These are phyloP conservation scores for Sciurus niger DNA, from an alignment of 2,113 vertebrate genomes.

Conservation along the genomic window DNA sequence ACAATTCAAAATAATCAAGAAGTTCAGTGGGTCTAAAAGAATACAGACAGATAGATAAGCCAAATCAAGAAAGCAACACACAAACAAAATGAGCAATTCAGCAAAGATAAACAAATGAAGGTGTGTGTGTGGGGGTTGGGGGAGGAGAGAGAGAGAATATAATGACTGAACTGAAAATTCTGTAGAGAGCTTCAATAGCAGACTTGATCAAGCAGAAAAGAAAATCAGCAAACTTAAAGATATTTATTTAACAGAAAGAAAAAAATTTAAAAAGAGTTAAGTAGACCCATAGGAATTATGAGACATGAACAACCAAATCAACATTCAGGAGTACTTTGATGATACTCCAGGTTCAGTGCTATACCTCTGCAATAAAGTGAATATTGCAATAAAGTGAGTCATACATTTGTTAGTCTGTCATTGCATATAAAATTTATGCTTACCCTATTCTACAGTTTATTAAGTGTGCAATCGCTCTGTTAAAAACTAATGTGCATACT, in stretches of 20 bases:
- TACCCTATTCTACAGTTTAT: neutral
- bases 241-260: neutral
- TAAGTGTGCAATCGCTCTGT: neutral
- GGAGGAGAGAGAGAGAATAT: neutral
- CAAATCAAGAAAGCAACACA: neutral
- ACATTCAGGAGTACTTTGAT: neutral
- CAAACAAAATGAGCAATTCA: neutral
- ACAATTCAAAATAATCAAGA: neutral
- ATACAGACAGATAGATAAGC: neutral
- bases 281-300: neutral
- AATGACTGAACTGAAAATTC: neutral
- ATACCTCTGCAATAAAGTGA: neutral
- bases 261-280: neutral
- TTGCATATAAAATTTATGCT: neutral
- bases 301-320: neutral
- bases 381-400: neutral
- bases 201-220: neutral
- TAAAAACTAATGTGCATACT: neutral
- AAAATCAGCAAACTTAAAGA: neutral
- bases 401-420: neutral
- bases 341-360: neutral
- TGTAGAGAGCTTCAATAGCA: neutral
- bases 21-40: neutral
- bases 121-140: no score
- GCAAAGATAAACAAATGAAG: neutral